These are phyloP conservation scores for Serripes groenlandicus DNA, from an alignment of 2,888 invertebrate species.

Conservation along the genomic window DNA sequence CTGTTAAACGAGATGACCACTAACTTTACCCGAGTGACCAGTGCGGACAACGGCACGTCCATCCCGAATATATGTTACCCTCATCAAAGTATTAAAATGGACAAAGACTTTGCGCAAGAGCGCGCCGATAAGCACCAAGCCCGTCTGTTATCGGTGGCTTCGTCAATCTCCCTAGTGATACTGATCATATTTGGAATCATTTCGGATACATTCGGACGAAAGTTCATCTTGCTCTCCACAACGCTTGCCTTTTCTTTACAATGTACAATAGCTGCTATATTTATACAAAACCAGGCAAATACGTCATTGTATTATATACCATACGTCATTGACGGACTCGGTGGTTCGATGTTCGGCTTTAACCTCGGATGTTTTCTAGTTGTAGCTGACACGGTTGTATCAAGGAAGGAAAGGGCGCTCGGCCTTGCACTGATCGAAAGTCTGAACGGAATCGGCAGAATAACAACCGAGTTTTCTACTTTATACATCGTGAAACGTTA, in stretches of 20 bases:
- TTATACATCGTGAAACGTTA: conserved; percentile 12
- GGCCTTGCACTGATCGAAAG: conserved; percentile 31
- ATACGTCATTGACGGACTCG: conserved; percentile 23
- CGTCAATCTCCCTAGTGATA: conserved; percentile 20
- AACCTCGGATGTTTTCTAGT: conserved; percentile 26
- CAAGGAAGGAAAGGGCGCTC: conserved; percentile 16
- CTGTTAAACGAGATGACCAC: conserved; percentile 3
- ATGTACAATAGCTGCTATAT: not conserved
- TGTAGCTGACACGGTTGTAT: conserved; percentile 4
- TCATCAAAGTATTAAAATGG: conserved; percentile 23
- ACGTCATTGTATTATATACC: not conserved
- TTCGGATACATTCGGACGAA: conserved; percentile 17
- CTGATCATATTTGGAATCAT: conserved; percentile 23
- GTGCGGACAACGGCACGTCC: not conserved
- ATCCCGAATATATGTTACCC: conserved; percentile 24
- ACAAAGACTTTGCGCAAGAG: conserved; percentile 21
- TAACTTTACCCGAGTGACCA: not conserved
- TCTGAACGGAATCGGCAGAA: conserved; percentile 18
- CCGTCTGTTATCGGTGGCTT: conserved; percentile 21
- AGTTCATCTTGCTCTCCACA: conserved; percentile 16
- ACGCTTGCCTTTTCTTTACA: conserved; percentile 8
- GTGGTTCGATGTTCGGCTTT: conserved; percentile 24
- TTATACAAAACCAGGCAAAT: not conserved
- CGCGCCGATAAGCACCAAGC: conserved; percentile 22
- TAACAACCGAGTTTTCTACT: conserved; percentile 26